A percentile compares a stretch with the other conserved stretches of the same genome.
Evolutionary conservation across 2,113 vertebrate genomes (phyloP).

Genomic region (Percopsis transmontana): DNA sequence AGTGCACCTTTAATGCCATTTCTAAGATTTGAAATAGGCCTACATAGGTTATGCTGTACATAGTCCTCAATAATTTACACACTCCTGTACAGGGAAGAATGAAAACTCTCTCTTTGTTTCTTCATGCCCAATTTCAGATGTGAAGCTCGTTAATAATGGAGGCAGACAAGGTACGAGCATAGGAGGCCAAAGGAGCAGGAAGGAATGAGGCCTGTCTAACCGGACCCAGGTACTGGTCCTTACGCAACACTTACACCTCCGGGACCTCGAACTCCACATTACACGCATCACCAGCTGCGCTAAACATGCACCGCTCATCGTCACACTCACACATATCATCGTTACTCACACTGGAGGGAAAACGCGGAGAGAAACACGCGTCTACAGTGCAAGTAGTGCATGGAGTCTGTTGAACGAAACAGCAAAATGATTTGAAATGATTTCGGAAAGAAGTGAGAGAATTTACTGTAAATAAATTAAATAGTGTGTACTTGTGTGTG

Average conservation of each 20-base stretch:
- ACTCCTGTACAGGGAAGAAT: slow-evolving; percentile 10
- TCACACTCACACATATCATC: neutral
- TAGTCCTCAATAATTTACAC: slow-evolving; percentile 8
- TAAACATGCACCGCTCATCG: neutral
- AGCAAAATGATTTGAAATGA: neutral
- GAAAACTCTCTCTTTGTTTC: neutral
- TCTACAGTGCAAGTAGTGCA: neutral
- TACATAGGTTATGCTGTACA: slow-evolving; percentile 1
- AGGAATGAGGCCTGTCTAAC: neutral
- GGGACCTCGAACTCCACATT: neutral
- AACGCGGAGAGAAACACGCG: too few species aligned
- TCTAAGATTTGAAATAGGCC: neutral
- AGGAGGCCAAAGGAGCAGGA: neutral
- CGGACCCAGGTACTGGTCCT: neutral
- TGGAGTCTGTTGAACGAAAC: neutral
- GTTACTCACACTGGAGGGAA: neutral
- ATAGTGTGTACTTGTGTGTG: too few species aligned
- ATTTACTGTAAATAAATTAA: too few species aligned
- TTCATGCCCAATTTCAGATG: slow-evolving; percentile 4
- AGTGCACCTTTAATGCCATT: neutral
- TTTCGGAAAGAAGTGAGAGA: too few species aligned
- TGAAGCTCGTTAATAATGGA: slow-evolving; percentile 1
- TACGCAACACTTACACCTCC: neutral
- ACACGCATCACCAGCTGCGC: neutral
- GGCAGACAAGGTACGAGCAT: neutral